A percentile compares a stretch with the other conserved stretches of the same genome.
These are phyloP conservation scores for Aphelenchoides avenae DNA, from an alignment of 1,140 invertebrate species.

Conservation along the genomic window DNA sequence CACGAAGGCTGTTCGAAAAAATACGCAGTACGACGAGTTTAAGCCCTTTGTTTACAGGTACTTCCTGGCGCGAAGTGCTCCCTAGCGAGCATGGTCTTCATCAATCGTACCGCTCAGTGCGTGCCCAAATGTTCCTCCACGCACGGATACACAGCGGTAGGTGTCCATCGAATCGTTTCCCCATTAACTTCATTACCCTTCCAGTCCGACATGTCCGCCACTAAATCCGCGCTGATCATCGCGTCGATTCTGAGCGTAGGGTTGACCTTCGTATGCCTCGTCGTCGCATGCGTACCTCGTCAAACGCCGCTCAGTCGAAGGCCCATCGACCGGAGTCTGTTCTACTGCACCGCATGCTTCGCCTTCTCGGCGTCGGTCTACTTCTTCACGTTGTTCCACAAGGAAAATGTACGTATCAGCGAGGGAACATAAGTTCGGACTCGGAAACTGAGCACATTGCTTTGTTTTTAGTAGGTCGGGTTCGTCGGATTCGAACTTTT, in stretches of 20 bases:
- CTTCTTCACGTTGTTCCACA: slow-evolving; percentile 17
- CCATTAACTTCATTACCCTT: not conserved
- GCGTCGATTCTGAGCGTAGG: slow-evolving; percentile 61
- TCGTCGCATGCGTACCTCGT: slow-evolving; percentile 49
- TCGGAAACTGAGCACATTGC: not conserved
- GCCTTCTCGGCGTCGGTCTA: slow-evolving; percentile 19
- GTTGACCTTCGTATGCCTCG: slow-evolving; percentile 60
- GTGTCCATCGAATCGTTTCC: not conserved
- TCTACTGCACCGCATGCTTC: slow-evolving; percentile 23
- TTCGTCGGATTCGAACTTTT: not conserved
- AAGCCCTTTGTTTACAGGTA: slow-evolving; percentile 6
- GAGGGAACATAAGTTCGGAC: slow-evolving; percentile 3
- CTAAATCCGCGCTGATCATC: slow-evolving; percentile 55
- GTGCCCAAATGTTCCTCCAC: slow-evolving; percentile 21
- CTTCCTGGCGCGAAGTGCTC: slow-evolving; percentile 3
- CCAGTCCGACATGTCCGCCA: slow-evolving; percentile 3
- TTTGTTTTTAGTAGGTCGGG: too few species aligned
- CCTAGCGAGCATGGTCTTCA: slow-evolving; percentile 12
- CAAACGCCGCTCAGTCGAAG: not conserved
- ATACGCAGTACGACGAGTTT: not conserved
- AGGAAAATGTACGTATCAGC: slow-evolving; percentile 11
- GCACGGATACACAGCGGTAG: slow-evolving; percentile 1
- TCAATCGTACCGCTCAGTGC: slow-evolving; percentile 29
- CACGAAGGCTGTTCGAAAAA: not conserved
- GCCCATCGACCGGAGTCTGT: slow-evolving; percentile 14